Evolutionary conservation across 2,797 vertebrate species (phyloP).

Genomic region (Pelochelys cantorii): DNA sequence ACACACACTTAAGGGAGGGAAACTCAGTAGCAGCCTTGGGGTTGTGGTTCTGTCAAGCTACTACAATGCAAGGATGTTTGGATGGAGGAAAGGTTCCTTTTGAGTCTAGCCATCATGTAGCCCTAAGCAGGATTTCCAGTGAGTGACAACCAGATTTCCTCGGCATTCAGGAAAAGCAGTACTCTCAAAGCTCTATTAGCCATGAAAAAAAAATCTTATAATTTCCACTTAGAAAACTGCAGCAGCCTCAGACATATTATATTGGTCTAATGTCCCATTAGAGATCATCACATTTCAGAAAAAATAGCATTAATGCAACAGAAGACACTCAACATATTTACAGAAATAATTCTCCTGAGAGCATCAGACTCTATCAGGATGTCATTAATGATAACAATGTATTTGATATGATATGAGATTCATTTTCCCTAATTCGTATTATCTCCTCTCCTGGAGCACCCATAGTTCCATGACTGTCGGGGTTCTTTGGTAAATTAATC

Average conservation of each 20-base stretch:
- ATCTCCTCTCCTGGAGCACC: not conserved
- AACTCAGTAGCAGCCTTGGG: not conserved
- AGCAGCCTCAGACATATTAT: not conserved
- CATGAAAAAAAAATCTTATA: not conserved
- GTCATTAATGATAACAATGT: not conserved
- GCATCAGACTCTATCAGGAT: not conserved
- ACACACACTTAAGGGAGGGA: accelerated
- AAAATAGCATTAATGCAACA: not conserved
- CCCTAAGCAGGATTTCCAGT: not conserved
- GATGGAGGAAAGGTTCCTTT: not conserved
- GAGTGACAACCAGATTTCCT: not conserved
- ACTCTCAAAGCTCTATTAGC: not conserved
- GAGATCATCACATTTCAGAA: not conserved
- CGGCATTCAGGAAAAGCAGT: not conserved
- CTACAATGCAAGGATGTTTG: not conserved
- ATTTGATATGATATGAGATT: not conserved
- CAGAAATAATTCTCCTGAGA: not conserved
- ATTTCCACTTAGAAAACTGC: not conserved
- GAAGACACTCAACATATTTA: not conserved
- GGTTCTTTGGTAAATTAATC: not conserved
- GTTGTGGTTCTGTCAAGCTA: not conserved
- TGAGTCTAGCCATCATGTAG: not conserved
- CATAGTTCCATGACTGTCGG: not conserved
- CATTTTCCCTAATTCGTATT: not conserved
- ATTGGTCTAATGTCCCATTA: not conserved